Evolutionary conservation across 2,797 vertebrate genomes (phyloP).

Genomic region (Pseudocheirus occidentalis): DNA sequence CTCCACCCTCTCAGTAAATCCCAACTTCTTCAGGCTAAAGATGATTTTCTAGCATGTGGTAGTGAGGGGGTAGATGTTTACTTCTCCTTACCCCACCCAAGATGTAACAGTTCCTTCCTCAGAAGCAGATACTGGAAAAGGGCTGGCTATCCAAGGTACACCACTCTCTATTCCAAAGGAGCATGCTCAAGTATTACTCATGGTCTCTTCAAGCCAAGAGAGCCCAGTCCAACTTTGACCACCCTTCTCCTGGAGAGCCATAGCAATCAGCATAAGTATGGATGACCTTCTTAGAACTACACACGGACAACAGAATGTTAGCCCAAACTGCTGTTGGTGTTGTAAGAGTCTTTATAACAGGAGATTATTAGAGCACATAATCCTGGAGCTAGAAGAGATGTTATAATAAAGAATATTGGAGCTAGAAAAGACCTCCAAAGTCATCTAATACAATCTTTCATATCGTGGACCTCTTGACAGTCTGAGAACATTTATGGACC

Average conservation of each 20-base stretch:
- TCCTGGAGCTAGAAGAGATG: background rate
- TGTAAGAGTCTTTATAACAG: background rate
- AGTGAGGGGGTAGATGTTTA: background rate
- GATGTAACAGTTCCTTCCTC: background rate
- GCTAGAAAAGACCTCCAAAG: background rate
- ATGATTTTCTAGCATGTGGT: background rate
- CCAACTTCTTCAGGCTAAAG: constrained; percentile 7
- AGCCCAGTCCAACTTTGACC: background rate
- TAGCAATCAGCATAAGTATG: background rate
- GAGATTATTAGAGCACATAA: background rate
- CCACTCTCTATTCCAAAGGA: background rate
- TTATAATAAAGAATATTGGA: background rate
- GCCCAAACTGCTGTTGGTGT: background rate
- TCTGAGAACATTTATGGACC: background rate
- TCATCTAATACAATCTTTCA: background rate
- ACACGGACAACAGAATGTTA: background rate
- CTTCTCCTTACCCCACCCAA: background rate
- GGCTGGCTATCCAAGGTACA: background rate
- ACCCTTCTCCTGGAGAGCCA: background rate
- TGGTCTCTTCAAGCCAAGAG: background rate
- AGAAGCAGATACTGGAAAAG: background rate
- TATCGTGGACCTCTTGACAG: background rate
- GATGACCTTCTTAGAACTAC: background rate
- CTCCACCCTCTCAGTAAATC: background rate
- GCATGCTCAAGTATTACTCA: background rate